These are phyloP conservation scores for Vulpes ferrilata DNA, from an alignment of 2,113 vertebrate genomes.

Conservation along the genomic window DNA sequence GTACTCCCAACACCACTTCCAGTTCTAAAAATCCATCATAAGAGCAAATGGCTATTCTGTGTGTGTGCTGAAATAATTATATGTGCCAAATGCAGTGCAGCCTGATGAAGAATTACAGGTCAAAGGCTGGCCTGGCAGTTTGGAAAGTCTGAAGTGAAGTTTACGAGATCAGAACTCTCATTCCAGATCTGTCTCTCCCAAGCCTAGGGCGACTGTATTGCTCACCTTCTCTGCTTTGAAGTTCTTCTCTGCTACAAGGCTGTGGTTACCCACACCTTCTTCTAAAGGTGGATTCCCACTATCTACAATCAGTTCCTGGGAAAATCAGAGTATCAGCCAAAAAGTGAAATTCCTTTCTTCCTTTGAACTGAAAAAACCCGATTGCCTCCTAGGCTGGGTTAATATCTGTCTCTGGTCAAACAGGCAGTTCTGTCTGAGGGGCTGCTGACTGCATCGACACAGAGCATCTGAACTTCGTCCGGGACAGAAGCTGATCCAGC, in stretches of 20 bases:
- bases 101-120: slow-evolving; percentile 73
- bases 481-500: no score
- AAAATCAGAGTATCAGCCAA: slow-evolving; percentile 78
- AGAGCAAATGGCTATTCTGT: slow-evolving; percentile 13
- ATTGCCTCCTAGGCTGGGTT: not conserved
- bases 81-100: slow-evolving; percentile 71
- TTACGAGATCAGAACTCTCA: slow-evolving; percentile 84
- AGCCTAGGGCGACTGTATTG: slow-evolving; percentile 88
- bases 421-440: fast-evolving
- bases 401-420: not conserved
- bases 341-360: slow-evolving; percentile 77
- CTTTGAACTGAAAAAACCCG: slow-evolving; percentile 77
- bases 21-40: not conserved
- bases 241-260: slow-evolving; percentile 82
- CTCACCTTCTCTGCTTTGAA: slow-evolving; percentile 86
- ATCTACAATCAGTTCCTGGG: slow-evolving; percentile 82
- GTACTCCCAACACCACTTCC: not conserved
- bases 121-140: slow-evolving; percentile 76
- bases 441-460: fast-evolving
- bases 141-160: slow-evolving; percentile 79
- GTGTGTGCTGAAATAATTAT: slow-evolving; percentile 28
- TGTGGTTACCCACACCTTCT: slow-evolving; percentile 82
- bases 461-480: not conserved
- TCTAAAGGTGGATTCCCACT: slow-evolving; percentile 80
- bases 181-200: slow-evolving; percentile 89